phyloP scores from a whole-genome alignment of 1,140 invertebrate genomes.

The Cepaea nemoralis region DNA sequence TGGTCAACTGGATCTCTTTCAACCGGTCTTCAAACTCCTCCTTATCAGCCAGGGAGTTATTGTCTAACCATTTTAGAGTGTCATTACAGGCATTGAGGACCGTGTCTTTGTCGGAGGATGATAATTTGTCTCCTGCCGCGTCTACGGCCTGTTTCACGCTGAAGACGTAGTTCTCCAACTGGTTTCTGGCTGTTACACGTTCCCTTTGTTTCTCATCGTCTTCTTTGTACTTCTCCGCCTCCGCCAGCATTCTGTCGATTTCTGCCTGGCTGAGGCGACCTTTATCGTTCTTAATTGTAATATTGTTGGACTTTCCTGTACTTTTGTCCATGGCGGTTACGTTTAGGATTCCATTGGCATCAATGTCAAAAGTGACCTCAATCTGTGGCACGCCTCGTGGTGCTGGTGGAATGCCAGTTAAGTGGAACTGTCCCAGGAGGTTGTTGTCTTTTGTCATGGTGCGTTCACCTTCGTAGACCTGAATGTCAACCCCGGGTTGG shows the following conservation, averaged over 20 bases:
- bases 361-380: constrained; percentile 17
- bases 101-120: constrained; percentile 89
- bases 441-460: constrained; percentile 81
- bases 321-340: constrained; percentile 74
- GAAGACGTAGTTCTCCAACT: constrained; percentile 75
- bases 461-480: constrained; percentile 86
- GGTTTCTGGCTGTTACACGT: constrained; percentile 85
- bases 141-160: constrained; percentile 88
- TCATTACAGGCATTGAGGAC: constrained; percentile 92
- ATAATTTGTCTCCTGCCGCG: constrained; percentile 78
- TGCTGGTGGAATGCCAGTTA: constrained; percentile 73
- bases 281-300: constrained; percentile 97
- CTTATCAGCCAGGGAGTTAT: constrained; percentile 79
- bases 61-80: constrained; percentile 93
- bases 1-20: constrained; percentile 68
- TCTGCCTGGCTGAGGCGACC: constrained; percentile 89
- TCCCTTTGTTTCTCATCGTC: constrained; percentile 90
- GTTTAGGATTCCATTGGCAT: constrained; percentile 74
- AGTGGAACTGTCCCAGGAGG: constrained; percentile 79
- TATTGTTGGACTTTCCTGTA: constrained; percentile 81
- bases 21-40: constrained; percentile 68
- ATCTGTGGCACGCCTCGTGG: constrained; percentile 86
- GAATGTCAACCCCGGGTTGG: constrained; percentile 81
- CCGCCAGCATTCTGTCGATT: constrained; percentile 95
- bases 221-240: constrained; percentile 92